phyloP scores from a whole-genome alignment of 1,140 invertebrate species.

The Vollenhovia emeryi region DNA sequence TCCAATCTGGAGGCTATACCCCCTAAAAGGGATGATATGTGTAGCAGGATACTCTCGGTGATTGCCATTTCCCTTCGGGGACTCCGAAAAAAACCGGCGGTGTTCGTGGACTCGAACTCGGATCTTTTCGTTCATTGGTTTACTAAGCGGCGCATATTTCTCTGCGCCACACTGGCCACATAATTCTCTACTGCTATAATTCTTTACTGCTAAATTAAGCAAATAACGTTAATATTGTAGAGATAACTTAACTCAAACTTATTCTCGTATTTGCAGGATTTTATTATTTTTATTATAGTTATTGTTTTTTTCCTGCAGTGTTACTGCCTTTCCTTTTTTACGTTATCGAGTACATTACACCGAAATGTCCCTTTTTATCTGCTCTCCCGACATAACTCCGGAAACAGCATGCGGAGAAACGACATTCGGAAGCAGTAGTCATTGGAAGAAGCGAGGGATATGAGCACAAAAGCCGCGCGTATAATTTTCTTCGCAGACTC shows the following conservation, averaged over 20 bases:
- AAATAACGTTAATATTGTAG: neutral
- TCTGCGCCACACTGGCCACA: too few species aligned
- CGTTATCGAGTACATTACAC: neutral
- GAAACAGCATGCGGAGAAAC: constrained; percentile 62
- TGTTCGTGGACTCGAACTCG: too few species aligned
- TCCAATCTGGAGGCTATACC: too few species aligned
- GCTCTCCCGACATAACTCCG: constrained; percentile 43
- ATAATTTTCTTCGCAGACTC: constrained; percentile 65
- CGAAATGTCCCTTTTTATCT: constrained; percentile 6
- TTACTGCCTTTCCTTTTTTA: neutral
- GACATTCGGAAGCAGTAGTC: constrained; percentile 74
- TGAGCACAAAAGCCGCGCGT: constrained; percentile 58
- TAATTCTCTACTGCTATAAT: neutral
- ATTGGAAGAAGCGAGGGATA: constrained; percentile 46
- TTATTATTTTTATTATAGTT: neutral
- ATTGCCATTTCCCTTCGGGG: too few species aligned
- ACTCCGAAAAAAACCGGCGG: too few species aligned
- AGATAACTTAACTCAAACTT: constrained; percentile 13
- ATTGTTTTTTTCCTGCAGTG: neutral
- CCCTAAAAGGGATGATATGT: too few species aligned
- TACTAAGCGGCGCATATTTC: too few species aligned
- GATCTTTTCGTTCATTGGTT: too few species aligned
- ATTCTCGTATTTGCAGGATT: neutral
- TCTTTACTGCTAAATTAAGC: neutral
- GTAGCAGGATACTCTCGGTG: too few species aligned